Base-by-base conservation (phyloP, 1,140 invertebrate species). In the Drosophila bipectinata region DNA sequence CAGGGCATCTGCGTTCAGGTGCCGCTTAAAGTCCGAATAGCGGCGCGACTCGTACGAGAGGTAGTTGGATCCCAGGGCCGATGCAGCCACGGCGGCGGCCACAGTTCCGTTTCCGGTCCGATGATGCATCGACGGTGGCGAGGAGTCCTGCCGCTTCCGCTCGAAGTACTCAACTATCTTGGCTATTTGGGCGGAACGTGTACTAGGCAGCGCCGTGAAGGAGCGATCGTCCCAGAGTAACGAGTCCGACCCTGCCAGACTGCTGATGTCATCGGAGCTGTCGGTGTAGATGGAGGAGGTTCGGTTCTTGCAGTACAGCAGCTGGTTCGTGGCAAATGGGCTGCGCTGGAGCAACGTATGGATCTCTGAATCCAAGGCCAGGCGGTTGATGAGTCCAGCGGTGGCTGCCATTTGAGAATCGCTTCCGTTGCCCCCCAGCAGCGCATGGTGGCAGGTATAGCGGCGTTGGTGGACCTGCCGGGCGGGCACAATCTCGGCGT, bases 131-230 rank as follows among this genome's bases (percentile, higher is more conserved):
- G 83, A 82, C 6, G 88, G 75, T 48, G 84, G 80, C 48, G 77
- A 68, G 2, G 72, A 82, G 47, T 91, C 91, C 48, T 92, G 93
- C 15, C 94, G 93, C 92, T 97, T 96, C 12, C 95, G 93, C 91
- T 97, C 97, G 87, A 97, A 97, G 90, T 97, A 97, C 72, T 97
- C 96, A 9, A 97, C 96, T 62, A 97, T 97, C 79, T 96, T 96
- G 41, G 95, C 95, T 51, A 97, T 97, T 93, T 97, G 94, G 66
- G 94, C 94, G 26, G 95, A 94, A 39, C 94, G 91, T 15, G 92
- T 92, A 63, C 91, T 92, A 9, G 91, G 91, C 52, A 92, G 72
- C 58, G 85, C 93, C 55, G 74, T 93, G 59, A 92, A 93, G 0
- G 94, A 90, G 41, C 94, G 92, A 44, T 95, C 95, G 79, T 96